These are phyloP conservation scores for Diadema setosum DNA, from an alignment of 35 echinoderm and acorn worm species.

Conservation along the genomic window DNA sequence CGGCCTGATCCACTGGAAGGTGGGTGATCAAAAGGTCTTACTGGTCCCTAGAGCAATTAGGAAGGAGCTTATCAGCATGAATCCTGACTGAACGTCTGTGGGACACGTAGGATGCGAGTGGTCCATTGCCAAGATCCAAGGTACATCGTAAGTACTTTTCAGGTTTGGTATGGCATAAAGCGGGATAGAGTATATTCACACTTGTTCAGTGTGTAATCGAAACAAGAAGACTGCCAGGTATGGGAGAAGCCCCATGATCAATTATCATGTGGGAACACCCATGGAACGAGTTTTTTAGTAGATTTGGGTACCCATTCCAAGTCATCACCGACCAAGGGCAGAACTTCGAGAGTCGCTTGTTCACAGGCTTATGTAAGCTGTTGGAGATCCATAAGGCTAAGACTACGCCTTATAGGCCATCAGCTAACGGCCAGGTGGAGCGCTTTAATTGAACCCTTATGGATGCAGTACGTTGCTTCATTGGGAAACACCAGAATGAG, in stretches of 20 bases:
- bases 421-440: not conserved
- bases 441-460: not conserved
- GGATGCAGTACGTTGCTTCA: conserved; percentile 21
- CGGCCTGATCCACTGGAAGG: conserved; percentile 1
- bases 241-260: not conserved
- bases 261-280: not conserved
- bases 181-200: not conserved
- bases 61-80: not conserved
- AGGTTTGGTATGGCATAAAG: conserved; percentile 24
- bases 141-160: conserved; percentile 11
- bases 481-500: conserved; percentile 2
- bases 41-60: not conserved
- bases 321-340: conserved; percentile 33
- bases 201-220: not conserved
- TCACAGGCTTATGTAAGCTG: conserved; percentile 2
- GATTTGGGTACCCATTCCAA: not conserved
- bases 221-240: conserved; percentile 18
- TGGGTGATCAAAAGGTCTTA: not conserved
- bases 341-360: conserved; percentile 27
- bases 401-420: conserved; percentile 18
- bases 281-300: conserved; percentile 20
- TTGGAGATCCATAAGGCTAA: conserved; percentile 14
- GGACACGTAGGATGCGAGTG: conserved; percentile 4
- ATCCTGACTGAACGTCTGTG: conserved; percentile 26
- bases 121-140: not conserved